A percentile compares a stretch with the other conserved stretches of the same genome.
Evolutionary conservation across 2,797 vertebrate genomes (phyloP).

Genomic region (Lagodon rhomboides): DNA sequence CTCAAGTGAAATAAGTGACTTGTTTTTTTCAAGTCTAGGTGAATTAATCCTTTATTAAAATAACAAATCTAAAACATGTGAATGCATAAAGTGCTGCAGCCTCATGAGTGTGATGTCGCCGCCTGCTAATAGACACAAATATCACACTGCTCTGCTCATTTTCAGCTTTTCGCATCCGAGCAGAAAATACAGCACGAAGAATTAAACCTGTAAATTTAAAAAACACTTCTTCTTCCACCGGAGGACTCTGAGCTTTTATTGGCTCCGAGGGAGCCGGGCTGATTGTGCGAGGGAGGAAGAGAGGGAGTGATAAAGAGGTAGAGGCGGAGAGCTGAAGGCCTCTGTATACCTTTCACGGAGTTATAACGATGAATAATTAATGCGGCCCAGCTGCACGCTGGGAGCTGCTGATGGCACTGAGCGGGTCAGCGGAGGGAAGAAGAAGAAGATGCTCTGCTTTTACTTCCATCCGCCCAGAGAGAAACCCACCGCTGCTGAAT

Average conservation of each 20-base stretch:
- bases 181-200: background rate
- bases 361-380: slow-evolving; percentile 77
- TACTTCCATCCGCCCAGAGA: slow-evolving; percentile 56
- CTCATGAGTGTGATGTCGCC: background rate
- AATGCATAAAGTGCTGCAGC: background rate
- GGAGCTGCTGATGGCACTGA: slow-evolving; percentile 65
- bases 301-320: slow-evolving; percentile 43
- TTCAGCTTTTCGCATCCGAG: slow-evolving; percentile 9
- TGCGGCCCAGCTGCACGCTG: slow-evolving; percentile 49
- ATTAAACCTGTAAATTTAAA: slow-evolving; percentile 27
- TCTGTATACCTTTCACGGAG: slow-evolving; percentile 51
- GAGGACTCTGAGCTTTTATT: slow-evolving; percentile 10
- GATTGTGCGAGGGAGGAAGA: background rate
- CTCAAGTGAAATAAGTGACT: background rate
- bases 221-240: background rate
- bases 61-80: background rate
- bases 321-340: slow-evolving; percentile 38
- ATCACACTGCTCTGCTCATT: background rate
- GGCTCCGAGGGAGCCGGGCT: slow-evolving; percentile 9
- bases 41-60: background rate
- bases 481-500: slow-evolving; percentile 75
- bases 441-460: slow-evolving; percentile 62
- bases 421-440: slow-evolving; percentile 52
- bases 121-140: slow-evolving; percentile 12
- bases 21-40: background rate